phyloP scores from a whole-genome alignment of 2,113 vertebrate species.

The Saguinus imperator region DNA sequence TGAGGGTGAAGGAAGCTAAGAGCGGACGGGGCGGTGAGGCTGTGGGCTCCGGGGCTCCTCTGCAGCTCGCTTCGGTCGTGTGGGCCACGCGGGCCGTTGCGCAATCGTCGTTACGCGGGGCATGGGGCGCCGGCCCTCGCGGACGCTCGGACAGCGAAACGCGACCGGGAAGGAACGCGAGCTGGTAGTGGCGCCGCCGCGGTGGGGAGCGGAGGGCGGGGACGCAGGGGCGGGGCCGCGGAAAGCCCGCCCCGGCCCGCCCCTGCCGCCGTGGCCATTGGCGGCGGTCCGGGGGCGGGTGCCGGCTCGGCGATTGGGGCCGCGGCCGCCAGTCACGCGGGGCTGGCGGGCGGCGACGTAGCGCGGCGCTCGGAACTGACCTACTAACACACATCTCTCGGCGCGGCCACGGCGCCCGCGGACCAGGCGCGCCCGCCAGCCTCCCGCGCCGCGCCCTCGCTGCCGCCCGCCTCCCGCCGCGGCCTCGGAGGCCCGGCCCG shows the following conservation, averaged over 20 bases:
- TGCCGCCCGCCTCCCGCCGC: not conserved
- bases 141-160: not conserved
- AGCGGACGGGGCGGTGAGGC: not conserved
- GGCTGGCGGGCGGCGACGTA: constrained; percentile 82
- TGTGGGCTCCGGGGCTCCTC: not conserved
- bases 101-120: constrained; percentile 38
- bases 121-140: not conserved
- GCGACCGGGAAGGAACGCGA: not conserved
- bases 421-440: constrained; percentile 71
- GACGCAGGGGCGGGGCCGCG: constrained; percentile 35
- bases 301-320: constrained; percentile 77
- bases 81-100: constrained; percentile 48
- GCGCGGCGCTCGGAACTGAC: constrained; percentile 86
- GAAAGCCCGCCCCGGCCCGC: constrained; percentile 1
- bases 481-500: not conserved
- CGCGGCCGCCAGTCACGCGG: constrained; percentile 75
- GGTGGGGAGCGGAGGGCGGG: not conserved
- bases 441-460: constrained; percentile 60
- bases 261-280: constrained; percentile 72
- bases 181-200: not conserved
- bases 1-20: not conserved
- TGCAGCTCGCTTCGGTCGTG: too few species aligned
- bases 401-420: constrained; percentile 82
- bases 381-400: constrained; percentile 97
- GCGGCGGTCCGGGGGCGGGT: constrained; percentile 49